Conservation (phyloP, 2,797 vertebrate genomes). For the Podargus strigoides region DNA sequence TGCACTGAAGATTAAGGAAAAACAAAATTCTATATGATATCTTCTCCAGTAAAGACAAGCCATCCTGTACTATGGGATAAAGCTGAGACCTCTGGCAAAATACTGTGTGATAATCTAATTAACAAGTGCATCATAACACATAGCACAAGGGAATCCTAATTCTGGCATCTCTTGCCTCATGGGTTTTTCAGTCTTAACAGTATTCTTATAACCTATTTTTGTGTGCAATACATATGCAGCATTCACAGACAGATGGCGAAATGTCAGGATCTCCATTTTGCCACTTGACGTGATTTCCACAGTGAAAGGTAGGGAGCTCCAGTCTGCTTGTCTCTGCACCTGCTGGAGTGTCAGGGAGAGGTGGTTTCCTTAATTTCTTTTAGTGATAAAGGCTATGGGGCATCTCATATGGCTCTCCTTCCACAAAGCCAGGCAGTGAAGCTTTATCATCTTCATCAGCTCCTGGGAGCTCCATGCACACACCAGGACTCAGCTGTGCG, state of each 20-base stretch:
- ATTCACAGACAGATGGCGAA: conserved; percentile 43
- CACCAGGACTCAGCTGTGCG: neutral
- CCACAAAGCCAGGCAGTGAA: neutral
- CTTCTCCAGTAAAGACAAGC: neutral
- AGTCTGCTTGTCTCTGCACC: neutral
- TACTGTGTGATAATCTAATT: neutral
- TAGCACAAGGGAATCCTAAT: neutral
- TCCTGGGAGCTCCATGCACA: accelerated
- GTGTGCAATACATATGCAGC: neutral
- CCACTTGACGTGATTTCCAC: neutral
- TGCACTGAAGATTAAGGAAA: neutral
- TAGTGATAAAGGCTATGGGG: neutral
- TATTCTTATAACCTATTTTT: conserved; percentile 14
- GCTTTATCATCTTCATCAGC: neutral
- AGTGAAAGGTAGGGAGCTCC: neutral
- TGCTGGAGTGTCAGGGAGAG: neutral
- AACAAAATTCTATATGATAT: neutral
- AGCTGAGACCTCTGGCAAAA: neutral
- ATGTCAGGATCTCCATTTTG: conserved; percentile 31
- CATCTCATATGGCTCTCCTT: neutral
- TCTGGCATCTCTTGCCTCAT: conserved; percentile 5
- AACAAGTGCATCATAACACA: neutral
- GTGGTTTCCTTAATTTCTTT: neutral
- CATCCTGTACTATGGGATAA: neutral
- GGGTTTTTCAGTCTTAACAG: neutral